Evolutionary conservation across 35 echinoderm and acorn worm species (phyloP), one percentile per base, ranked within the genome.

Genomic region (Ophiothrix spiculata): DNA sequence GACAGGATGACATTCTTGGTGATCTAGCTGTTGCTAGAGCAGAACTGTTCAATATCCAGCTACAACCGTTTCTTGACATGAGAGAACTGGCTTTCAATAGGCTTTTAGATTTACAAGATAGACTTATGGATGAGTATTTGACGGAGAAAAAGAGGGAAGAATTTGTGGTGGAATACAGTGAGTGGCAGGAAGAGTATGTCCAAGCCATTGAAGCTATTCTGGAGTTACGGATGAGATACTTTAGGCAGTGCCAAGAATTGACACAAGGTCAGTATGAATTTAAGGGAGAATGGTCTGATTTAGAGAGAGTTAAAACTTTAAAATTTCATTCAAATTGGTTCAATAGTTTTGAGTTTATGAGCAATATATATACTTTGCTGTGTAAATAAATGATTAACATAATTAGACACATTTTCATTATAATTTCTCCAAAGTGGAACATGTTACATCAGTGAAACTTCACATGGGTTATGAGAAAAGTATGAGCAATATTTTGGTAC

Each of bases 21-120:
- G 74, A 86, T 0, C 73, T 96, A 17, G 86, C 78, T 0, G 37
- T 79, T 73, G 86, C 90, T 25, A 77, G 80, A 77, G 93, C 93
- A 78, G 93, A 96, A 56, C 82, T 91, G 3, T 96, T 89, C 64
- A 96, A 96, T 60, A 15, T 96, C 12, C 80, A 88, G 36, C 82
- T 96, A 19, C 93, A 96, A 77, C 93, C 93, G n/a, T 96, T 92
- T 38, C 54, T 96, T 31, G 93, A 96, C 39, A 74, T 96, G 86
- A 88, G 93, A 32, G 93, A 96, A 64, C 46, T 96, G 82, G 81
- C 93, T 0, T 96, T 92, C 42, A 85, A 91, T 83, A 81, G 86
- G 40, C 82, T 92, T 29, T 83, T 96, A 37, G 56, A 88, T 38
- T 79, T 96, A 32, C 90, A 96, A 33, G 93, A 96, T 37, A 36